Conservation (phyloP, 2,888 invertebrate species). For the Sminthurinus aureus region DNA sequence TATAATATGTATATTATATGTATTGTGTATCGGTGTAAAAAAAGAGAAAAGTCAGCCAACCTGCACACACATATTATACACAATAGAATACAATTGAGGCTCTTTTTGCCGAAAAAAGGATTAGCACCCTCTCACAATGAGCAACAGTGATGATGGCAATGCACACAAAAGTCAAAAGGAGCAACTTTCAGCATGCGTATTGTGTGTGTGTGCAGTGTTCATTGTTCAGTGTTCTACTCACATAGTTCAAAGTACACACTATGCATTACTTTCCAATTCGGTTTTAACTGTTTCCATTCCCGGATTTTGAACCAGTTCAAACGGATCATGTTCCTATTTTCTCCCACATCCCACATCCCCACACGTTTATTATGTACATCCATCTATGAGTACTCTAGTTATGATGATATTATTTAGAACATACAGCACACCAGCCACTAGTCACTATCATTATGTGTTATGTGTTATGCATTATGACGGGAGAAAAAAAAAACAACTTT, state of each 20-base stretch:
- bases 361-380: background rate
- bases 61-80: background rate
- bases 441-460: too few relatives aligned
- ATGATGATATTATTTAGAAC: too few relatives aligned
- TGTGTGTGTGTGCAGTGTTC: too few relatives aligned
- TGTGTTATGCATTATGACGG: too few relatives aligned
- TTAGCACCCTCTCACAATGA: slow-evolving; percentile 8
- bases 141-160: background rate
- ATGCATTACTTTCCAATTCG: background rate
- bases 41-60: background rate
- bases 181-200: background rate
- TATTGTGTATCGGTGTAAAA: background rate
- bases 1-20: background rate
- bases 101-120: slow-evolving; percentile 16
- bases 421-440: too few relatives aligned
- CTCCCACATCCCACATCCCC: background rate
- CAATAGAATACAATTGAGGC: background rate
- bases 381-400: too few relatives aligned
- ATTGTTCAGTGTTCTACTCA: too few relatives aligned
- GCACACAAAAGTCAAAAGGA: background rate
- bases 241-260: too few relatives aligned
- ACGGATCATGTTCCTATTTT: background rate
- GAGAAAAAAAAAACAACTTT: too few relatives aligned
- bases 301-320: background rate
- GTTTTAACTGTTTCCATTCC: background rate